Base-by-base conservation (phyloP, 1,140 invertebrate genomes). In the Bombus sylvicola region DNA sequence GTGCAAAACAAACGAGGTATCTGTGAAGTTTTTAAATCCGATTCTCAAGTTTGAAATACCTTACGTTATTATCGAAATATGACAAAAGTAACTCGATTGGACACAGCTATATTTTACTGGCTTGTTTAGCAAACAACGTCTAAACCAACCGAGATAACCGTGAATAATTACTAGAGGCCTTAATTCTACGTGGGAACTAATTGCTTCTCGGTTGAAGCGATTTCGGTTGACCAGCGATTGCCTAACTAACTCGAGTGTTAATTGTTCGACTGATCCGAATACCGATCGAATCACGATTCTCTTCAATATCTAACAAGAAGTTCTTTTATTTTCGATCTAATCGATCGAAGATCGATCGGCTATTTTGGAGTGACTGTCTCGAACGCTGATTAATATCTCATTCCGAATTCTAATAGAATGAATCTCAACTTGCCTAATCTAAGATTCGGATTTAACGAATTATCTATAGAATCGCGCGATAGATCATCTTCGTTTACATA, bases 171-270 rank as follows among this genome's bases (percentile, higher is more conserved):
- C 22, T 31, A 2, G 53, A n/a, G 25, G 74, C 53, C 15, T 78
- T 41, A 31, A 37, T 64, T 43, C 75, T 64, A 31, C 10, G 57
- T 62, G 75, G 59, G 15, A 41, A 15, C 59, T 78, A 41, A 78
- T 78, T 78, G 59, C 75, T 78, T 25, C 75, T 18, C 12, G n/a
- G 9, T 34, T 8, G 57, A 25, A 78, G 28, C n/a, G 47, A 64
- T 78, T 59, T 64, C n/a, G 75, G 57, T 78, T 78, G 75, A 41
- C 75, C 75, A 66, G 18, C 18, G 57, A 41, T 78, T 41, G 75
- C 28, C 28, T 31, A 59, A 78, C 75, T 78, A 78, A 78, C 62
- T 66, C n/a, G 28, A 64, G 75, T 66, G 57, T 64, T 41, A 41
- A 59, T 34, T 64, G 75, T 64, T 76, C 57, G 53, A 15, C 34